Conservation (phyloP, 2,888 invertebrate genomes). For the Metalampra italica region DNA sequence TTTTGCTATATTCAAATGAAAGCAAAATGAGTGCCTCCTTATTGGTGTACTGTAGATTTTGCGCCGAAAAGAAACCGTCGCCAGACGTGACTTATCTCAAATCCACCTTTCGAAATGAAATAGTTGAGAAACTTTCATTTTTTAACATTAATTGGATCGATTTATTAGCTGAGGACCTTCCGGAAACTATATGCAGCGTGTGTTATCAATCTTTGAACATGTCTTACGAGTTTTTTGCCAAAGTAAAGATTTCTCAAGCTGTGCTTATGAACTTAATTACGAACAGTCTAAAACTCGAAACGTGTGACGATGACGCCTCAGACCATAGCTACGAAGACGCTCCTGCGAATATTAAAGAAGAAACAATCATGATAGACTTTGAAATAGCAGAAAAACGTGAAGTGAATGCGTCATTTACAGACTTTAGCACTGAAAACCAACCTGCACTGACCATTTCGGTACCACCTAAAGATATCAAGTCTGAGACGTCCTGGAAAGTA, state of each 20-base stretch:
- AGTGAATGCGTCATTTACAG: neutral
- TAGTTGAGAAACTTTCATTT: neutral
- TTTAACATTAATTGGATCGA: neutral
- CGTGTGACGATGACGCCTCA: neutral
- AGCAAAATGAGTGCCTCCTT: neutral
- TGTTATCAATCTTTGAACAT: neutral
- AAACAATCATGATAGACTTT: neutral
- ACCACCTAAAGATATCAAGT: neutral
- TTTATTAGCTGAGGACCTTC: neutral
- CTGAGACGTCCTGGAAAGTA: neutral
- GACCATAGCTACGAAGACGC: neutral
- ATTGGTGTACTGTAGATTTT: neutral
- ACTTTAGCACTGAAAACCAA: neutral
- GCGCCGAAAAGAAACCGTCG: neutral
- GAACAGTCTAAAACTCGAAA: neutral
- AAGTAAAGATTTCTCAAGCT: neutral
- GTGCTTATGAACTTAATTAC: neutral
- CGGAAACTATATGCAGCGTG: neutral
- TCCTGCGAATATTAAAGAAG: neutral
- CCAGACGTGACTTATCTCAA: neutral
- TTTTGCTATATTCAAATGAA: too few species aligned
- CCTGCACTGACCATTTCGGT: neutral
- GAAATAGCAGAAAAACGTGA: neutral
- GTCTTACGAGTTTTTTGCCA: neutral
- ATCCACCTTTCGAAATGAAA: neutral